Evolutionary conservation across 2,888 invertebrate species (phyloP).

Genomic region (Hemithea aestivaria): DNA sequence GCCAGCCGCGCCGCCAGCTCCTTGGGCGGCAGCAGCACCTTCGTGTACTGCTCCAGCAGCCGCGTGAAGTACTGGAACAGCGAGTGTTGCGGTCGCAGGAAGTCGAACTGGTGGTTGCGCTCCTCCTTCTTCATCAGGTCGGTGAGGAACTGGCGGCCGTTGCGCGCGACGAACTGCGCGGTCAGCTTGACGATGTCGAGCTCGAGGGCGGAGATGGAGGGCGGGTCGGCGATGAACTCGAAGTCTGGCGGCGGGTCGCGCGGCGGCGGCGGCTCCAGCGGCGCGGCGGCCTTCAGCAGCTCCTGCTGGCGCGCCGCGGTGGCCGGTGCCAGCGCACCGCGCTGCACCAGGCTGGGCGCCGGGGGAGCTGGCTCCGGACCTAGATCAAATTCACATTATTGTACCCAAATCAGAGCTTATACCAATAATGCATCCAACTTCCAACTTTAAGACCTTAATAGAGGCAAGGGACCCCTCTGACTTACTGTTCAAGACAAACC

Average conservation of each 20-base stretch:
- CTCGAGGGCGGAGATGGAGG: slow-evolving; percentile 98
- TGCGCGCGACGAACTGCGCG: slow-evolving; percentile 98
- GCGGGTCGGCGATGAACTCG: slow-evolving; percentile 98
- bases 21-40: slow-evolving; percentile 97
- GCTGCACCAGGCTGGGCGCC: slow-evolving; percentile 34
- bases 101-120: slow-evolving; percentile 99
- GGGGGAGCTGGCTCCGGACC: slow-evolving; percentile 44
- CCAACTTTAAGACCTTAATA: no score
- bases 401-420: no score
- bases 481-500: no score
- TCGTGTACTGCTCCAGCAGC: slow-evolving; percentile 98
- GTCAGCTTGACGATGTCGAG: slow-evolving; percentile 98
- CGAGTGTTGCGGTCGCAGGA: slow-evolving; percentile 98
- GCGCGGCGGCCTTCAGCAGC: slow-evolving; percentile 90
- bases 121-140: slow-evolving; percentile 99
- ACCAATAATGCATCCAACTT: no score
- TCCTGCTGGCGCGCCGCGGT: slow-evolving; percentile 94
- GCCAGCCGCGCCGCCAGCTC: slow-evolving; percentile 88
- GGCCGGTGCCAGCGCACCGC: slow-evolving; percentile 83
- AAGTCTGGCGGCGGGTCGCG: slow-evolving; percentile 95
- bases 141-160: slow-evolving; percentile 98
- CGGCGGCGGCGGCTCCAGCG: slow-evolving; percentile 91
- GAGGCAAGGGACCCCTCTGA: no score
- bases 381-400: slow-evolving; percentile 15
- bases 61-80: slow-evolving; percentile 99